Conservation (phyloP, 2,797 vertebrate genomes). For the Macropus fuliginosus region DNA sequence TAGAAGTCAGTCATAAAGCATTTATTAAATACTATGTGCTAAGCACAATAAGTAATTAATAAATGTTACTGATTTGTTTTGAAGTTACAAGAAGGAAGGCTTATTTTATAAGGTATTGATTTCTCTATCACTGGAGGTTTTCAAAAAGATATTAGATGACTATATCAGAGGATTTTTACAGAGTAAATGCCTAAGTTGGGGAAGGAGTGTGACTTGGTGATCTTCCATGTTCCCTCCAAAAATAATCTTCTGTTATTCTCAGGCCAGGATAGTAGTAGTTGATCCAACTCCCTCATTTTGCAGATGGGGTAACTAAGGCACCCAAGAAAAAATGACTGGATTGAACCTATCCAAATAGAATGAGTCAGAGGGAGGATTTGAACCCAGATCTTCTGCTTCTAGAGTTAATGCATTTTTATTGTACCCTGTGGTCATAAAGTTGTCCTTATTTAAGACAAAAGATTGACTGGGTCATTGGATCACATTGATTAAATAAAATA, state of each 20-base stretch:
- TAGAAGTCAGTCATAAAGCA: neutral
- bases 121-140: neutral
- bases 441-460: slow-evolving; percentile 23
- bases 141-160: neutral
- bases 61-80: neutral
- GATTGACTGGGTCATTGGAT: neutral
- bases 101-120: neutral
- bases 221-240: neutral
- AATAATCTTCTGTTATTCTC: neutral
- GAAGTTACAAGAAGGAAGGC: neutral
- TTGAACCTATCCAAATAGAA: neutral
- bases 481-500: neutral
- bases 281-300: neutral
- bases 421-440: neutral
- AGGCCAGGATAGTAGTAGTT: neutral
- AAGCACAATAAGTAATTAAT: neutral
- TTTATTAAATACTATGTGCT: neutral
- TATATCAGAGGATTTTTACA: neutral
- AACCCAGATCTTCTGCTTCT: neutral
- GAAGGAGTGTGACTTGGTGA: neutral
- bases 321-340: neutral
- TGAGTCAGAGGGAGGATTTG: neutral
- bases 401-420: neutral
- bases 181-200: neutral
- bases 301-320: neutral